Percentiles rank a stretch among this genome's conserved stretches.
phyloP scores from a whole-genome alignment of 2,888 invertebrate genomes.

The Trypoxylon attenuatum region DNA sequence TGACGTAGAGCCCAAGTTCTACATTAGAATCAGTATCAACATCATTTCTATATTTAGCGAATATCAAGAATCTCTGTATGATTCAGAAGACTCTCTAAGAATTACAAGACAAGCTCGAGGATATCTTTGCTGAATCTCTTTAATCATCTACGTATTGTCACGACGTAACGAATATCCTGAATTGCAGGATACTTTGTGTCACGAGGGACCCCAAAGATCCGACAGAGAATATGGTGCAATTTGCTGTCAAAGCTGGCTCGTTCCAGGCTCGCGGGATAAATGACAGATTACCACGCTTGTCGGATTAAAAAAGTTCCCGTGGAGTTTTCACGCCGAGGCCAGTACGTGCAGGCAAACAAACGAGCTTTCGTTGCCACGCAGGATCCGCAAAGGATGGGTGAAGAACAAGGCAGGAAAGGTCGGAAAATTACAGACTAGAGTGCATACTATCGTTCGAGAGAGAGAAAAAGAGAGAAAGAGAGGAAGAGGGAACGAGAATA shows the following conservation, averaged over 20 bases:
- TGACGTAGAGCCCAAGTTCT: neutral
- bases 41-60: too few relatives aligned
- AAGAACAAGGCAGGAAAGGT: conserved; percentile 23
- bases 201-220: neutral
- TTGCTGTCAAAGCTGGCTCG: conserved; percentile 49
- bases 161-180: neutral
- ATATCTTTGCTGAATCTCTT: conserved; percentile 1
- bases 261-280: conserved; percentile 45
- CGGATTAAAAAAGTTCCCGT: conserved; percentile 56
- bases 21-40: neutral
- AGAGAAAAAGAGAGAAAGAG: too few relatives aligned
- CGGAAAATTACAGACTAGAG: conserved; percentile 65
- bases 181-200: too few relatives aligned
- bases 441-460: conserved; percentile 47
- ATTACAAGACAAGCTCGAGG: too few relatives aligned
- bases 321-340: conserved; percentile 15
- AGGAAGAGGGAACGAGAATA: neutral
- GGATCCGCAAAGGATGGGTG: conserved; percentile 4
- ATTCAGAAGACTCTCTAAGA: too few relatives aligned
- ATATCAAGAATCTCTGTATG: neutral
- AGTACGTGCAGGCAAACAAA: too few relatives aligned
- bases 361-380: conserved; percentile 24
- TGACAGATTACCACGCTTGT: conserved; percentile 54
- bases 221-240: conserved; percentile 46
- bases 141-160: conserved; percentile 19